These are phyloP conservation scores for Scolanthus callimorphus DNA, from an alignment of 92 coral and sea anemone genomes.

Conservation along the genomic window DNA sequence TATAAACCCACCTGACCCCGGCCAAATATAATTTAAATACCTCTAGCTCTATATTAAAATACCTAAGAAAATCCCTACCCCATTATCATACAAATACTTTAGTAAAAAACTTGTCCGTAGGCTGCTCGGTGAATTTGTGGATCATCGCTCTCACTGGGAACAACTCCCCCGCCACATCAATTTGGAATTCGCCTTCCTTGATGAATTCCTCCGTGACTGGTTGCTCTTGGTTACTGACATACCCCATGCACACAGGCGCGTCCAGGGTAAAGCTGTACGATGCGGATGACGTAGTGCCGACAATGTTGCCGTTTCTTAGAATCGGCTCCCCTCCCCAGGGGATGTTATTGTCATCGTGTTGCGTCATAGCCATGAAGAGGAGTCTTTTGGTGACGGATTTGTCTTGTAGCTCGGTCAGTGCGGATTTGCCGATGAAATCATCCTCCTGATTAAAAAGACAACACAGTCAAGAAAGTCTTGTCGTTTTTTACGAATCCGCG, in stretches of 20 bases:
- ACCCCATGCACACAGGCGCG: constrained; percentile 77
- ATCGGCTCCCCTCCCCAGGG: constrained; percentile 99
- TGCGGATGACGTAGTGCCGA: constrained; percentile 79
- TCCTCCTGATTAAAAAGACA: too few species aligned
- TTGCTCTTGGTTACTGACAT: constrained; percentile 35
- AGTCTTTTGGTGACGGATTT: constrained; percentile 54
- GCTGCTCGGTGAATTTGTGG: constrained; percentile 23
- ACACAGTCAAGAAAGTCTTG: too few species aligned
- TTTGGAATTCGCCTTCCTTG: constrained; percentile 19
- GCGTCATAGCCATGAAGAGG: constrained; percentile 52
- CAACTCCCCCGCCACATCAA: constrained; percentile 64
- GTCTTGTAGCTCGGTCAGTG: constrained; percentile 32
- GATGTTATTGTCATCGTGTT: constrained; percentile 63
- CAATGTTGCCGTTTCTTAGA: constrained; percentile 56
- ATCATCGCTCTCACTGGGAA: constrained; percentile 54
- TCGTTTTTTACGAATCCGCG: too few species aligned
- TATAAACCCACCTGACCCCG: too few species aligned
- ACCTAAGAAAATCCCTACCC: too few species aligned
- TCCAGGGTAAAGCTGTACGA: constrained; percentile 66
- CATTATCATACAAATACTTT: constrained; percentile 14
- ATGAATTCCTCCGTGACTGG: constrained; percentile 22
- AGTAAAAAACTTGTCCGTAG: constrained; percentile 3
- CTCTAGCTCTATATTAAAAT: too few species aligned
- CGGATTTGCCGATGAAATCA: constrained; percentile 68
- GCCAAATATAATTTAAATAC: too few species aligned